phyloP scores from a whole-genome alignment of 2,113 vertebrate species.

The Gallinago media region DNA sequence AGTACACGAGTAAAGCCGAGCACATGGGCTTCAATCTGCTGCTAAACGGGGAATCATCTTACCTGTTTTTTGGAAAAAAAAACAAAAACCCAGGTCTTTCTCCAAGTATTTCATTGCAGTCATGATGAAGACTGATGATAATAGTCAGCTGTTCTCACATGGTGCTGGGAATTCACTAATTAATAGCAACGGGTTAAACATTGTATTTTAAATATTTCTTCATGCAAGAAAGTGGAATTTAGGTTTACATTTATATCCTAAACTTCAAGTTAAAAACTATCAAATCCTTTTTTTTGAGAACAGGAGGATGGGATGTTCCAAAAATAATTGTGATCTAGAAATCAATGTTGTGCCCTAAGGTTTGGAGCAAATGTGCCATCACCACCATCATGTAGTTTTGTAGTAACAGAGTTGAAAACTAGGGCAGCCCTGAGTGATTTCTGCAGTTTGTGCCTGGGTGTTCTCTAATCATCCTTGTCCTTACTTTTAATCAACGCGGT shows the following conservation, averaged over 20 bases:
- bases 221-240: background rate
- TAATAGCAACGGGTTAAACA: background rate
- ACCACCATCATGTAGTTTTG: background rate
- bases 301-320: background rate
- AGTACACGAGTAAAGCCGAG: background rate
- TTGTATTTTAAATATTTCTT: background rate
- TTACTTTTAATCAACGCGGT: background rate
- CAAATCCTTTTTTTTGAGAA: background rate
- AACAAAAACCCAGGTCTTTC: background rate
- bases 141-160: background rate
- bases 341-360: slow-evolving; percentile 42
- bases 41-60: background rate
- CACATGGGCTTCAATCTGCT: background rate
- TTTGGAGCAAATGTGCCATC: background rate
- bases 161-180: background rate
- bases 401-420: background rate
- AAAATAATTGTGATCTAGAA: background rate
- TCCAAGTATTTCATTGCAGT: background rate
- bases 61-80: fast-evolving
- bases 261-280: background rate
- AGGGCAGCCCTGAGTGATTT: background rate
- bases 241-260: background rate
- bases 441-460: background rate
- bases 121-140: background rate
- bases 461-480: background rate